Percentiles rank a stretch among this genome's conserved stretches.
Conservation (phyloP, 2,797 vertebrate genomes). For the Cuniculus paca region DNA sequence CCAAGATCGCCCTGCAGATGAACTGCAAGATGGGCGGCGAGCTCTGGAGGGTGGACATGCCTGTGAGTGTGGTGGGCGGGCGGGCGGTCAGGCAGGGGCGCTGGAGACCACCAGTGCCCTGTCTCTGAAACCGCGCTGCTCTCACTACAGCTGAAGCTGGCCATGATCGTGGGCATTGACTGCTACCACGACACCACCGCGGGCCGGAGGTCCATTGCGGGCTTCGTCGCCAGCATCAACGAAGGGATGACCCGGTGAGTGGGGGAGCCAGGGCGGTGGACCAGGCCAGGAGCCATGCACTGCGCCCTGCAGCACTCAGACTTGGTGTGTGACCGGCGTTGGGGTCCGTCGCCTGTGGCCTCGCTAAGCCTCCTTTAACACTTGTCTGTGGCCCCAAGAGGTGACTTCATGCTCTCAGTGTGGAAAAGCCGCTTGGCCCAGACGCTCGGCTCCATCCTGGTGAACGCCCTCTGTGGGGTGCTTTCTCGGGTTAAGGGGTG, state of each 20-base stretch:
- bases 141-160: constrained; percentile 92
- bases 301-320: not conserved
- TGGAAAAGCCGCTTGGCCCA: not conserved
- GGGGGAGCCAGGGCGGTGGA: not conserved
- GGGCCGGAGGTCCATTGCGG: constrained; percentile 94
- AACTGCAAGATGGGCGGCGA: constrained; percentile 99
- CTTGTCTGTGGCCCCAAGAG: not conserved
- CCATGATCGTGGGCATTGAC: constrained; percentile 97
- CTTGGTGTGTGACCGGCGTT: not conserved
- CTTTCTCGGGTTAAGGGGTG: not conserved
- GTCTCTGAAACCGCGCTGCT: not conserved
- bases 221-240: constrained; percentile 97
- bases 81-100: not conserved
- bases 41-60: constrained; percentile 97
- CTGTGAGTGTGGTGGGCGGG: constrained; percentile 88
- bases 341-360: not conserved
- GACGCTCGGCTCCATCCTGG: not conserved
- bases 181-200: constrained; percentile 95
- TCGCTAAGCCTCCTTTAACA: not conserved
- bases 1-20: constrained; percentile 97
- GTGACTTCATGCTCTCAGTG: not conserved
- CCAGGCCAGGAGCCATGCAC: no score
- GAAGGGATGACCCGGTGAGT: constrained; percentile 94
- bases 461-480: not conserved
- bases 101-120: rapidly evolving